A percentile compares a stretch with the other conserved stretches of the same genome.
Evolutionary conservation across 2,797 vertebrate genomes (phyloP).

Genomic region (Bothrops alternatus): DNA sequence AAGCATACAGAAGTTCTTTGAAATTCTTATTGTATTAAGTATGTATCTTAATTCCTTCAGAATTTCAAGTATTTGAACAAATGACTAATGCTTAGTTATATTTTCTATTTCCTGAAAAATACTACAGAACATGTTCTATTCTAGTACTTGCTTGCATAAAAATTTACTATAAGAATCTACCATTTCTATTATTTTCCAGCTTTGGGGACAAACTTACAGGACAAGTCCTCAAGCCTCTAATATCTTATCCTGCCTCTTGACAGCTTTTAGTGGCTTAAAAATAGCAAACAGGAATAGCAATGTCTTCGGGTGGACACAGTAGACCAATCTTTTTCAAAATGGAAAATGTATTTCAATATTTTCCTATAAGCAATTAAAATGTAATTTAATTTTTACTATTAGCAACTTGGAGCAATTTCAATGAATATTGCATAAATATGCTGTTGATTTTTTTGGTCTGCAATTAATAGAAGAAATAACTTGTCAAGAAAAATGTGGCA

Average conservation of each 20-base stretch:
- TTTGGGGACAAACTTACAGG: background rate
- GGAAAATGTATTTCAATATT: background rate
- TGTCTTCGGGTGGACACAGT: background rate
- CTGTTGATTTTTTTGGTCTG: background rate
- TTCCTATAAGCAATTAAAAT: background rate
- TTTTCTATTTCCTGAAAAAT: background rate
- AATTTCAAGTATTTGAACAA: background rate
- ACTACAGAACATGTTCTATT: background rate
- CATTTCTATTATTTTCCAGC: background rate
- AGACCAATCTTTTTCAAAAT: background rate
- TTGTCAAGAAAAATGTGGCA: background rate
- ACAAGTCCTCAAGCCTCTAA: background rate
- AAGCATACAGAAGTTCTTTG: background rate
- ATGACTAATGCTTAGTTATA: background rate
- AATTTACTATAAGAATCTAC: background rate
- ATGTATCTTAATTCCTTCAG: background rate
- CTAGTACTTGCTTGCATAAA: background rate
- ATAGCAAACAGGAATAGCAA: background rate
- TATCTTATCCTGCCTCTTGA: background rate
- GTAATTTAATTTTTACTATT: constrained; percentile 9
- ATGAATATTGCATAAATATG: constrained; percentile 16
- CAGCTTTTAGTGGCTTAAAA: background rate
- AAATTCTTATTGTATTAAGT: background rate
- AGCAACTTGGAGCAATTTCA: background rate
- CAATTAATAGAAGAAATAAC: background rate